Evolutionary conservation across 2,113 vertebrate genomes (phyloP), one percentile per base, ranked within the genome.

Genomic region (Clupea harengus): DNA sequence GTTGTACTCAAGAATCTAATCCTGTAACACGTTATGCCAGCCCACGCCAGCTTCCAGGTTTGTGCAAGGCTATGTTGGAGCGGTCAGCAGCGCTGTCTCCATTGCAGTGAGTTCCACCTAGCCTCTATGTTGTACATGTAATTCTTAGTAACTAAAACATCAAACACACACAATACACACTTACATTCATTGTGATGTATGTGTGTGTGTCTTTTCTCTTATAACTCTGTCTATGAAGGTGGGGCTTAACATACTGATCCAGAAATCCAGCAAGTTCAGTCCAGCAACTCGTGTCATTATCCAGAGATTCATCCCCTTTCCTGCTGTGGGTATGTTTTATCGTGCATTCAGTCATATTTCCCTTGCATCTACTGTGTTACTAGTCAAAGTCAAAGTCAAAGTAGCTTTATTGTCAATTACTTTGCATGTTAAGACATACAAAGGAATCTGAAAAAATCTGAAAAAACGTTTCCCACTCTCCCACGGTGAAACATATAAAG

Each of bases 271-370:
- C 93, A 97, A 95, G 89, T 95, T 98, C 91, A 97, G 94, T 28
- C 98, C 98, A 0, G 95, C 97, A 88, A 99, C 97, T 54, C 96
- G 97, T 85, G 96, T 96, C 87, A 93, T 99, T 67, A 97, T 99
- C 87, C 97, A 99, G 96, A 96, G 98, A 90, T 95, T 99, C 0
- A 97, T 99, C 89, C 98, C 98, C 0, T 99, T 99, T 90, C 97
- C 98, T n/a, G 98, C 98, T 83, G 97, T 99, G 22, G 98, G 98
- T 99, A 93, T 89, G 95, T 94, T 72, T 28, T 72, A 72, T 72
- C 20, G 2, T 72, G 64, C 28, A 72, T 28, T 72, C 64, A 32
- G 11, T 25, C 1, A 7, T 11, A 6, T 60, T 6, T 17, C 52
- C 18, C 17, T 20, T 20, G 1, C 17, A 17, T 18, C 18, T 60